Conservation (phyloP, 2,888 invertebrate genomes). For the Leucoma salicis region DNA sequence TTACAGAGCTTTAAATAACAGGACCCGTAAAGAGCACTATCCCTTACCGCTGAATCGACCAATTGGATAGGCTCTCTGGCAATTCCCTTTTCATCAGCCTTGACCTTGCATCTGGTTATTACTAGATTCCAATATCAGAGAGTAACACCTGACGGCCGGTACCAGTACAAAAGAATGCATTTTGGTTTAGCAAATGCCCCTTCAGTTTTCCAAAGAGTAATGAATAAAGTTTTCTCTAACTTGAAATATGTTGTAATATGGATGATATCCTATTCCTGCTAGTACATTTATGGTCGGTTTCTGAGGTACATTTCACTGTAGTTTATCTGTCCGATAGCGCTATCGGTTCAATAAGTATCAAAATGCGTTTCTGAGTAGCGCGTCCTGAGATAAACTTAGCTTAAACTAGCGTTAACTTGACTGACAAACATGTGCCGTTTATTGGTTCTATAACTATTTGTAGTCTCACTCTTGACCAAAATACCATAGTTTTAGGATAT, state of each 20-base stretch:
- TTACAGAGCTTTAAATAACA: too few relatives aligned
- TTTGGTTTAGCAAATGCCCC: slow-evolving; percentile 35
- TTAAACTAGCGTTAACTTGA: too few relatives aligned
- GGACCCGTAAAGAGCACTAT: too few relatives aligned
- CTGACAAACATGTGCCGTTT: too few relatives aligned
- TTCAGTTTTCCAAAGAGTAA: slow-evolving; percentile 27
- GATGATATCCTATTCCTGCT: slow-evolving; percentile 33
- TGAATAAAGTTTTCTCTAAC: slow-evolving; percentile 26
- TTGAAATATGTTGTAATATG: slow-evolving; percentile 16
- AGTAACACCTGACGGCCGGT: slow-evolving; percentile 31
- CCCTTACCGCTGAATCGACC: slow-evolving; percentile 15
- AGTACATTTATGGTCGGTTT: slow-evolving; percentile 9
- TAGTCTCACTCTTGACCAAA: too few relatives aligned
- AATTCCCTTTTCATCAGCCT: slow-evolving; percentile 17
- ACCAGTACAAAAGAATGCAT: slow-evolving; percentile 26
- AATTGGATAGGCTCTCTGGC: slow-evolving; percentile 25
- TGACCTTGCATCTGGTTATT: slow-evolving; percentile 28
- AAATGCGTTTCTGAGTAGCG: too few relatives aligned
- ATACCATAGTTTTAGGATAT: too few relatives aligned
- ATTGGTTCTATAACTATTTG: too few relatives aligned
- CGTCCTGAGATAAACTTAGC: too few relatives aligned
- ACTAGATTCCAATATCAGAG: slow-evolving; percentile 33
- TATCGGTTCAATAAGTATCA: too few relatives aligned
- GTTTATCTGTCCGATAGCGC: too few relatives aligned
- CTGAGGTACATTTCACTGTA: too few relatives aligned